Conservation (phyloP, 2,797 vertebrate species). For the Eupleurogrammus muticus region DNA sequence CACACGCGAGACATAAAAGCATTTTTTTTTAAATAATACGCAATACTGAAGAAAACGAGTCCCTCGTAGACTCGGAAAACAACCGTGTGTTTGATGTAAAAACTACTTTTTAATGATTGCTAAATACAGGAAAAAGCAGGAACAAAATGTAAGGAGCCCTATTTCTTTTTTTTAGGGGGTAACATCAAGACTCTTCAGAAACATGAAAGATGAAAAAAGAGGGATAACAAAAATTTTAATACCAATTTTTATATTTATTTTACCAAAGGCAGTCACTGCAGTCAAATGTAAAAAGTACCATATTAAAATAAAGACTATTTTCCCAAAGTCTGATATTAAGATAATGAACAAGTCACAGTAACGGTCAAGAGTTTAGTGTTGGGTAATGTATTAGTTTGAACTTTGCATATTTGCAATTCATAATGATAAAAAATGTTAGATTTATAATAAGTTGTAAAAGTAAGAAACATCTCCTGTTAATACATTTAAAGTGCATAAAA, state of each 20-base stretch:
- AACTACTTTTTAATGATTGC: too few species aligned
- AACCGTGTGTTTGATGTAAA: too few species aligned
- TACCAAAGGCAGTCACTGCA: slow-evolving; percentile 20
- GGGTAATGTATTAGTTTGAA: slow-evolving; percentile 1
- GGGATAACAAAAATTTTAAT: background rate
- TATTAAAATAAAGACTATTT: slow-evolving; percentile 3
- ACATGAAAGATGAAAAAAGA: too few species aligned
- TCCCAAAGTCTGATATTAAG: background rate
- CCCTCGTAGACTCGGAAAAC: too few species aligned
- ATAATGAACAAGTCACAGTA: slow-evolving; percentile 12
- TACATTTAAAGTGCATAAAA: slow-evolving; percentile 67
- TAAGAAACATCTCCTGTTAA: slow-evolving; percentile 31
- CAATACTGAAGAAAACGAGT: too few species aligned
- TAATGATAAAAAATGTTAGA: background rate
- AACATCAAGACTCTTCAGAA: too few species aligned
- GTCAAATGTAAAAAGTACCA: slow-evolving; percentile 7
- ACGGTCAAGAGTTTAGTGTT: background rate
- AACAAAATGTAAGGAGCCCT: too few species aligned
- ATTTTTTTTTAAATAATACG: too few species aligned
- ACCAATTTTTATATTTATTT: slow-evolving; percentile 14
- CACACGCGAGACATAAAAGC: too few species aligned
- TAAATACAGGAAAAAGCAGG: too few species aligned
- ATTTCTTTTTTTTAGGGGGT: too few species aligned
- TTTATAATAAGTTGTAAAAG: background rate
- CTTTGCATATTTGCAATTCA: slow-evolving; percentile 1